These are phyloP conservation scores for Notarius quadriscutis DNA, from an alignment of 2,113 vertebrate species.

Conservation along the genomic window DNA sequence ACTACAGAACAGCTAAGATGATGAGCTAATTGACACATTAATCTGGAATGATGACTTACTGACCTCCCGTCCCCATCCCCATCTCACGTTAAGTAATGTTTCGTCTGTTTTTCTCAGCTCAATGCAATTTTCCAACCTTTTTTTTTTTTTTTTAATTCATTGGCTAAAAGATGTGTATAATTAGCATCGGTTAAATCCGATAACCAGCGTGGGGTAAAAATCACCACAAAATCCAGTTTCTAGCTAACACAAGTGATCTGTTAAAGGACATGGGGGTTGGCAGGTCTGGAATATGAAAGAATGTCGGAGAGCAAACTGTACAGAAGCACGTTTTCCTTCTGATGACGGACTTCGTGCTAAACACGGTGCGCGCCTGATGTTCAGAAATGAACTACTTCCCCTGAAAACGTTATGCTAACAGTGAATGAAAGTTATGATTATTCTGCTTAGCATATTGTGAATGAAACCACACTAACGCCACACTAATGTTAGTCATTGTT, in stretches of 20 bases:
- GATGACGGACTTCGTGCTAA: neutral
- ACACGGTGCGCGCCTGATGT: neutral
- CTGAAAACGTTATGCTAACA: neutral
- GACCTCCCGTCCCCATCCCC: neutral
- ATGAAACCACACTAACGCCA: neutral
- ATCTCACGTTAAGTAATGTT: neutral
- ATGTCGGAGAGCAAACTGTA: neutral
- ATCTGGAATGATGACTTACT: neutral
- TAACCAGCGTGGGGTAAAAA: too few relatives aligned
- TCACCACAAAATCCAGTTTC: neutral
- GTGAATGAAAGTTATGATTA: neutral
- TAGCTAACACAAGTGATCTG: neutral
- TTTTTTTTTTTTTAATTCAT: neutral
- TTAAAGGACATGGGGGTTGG: neutral
- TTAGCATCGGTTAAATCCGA: neutral
- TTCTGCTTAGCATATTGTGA: neutral
- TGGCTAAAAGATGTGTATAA: neutral
- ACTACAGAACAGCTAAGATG: neutral
- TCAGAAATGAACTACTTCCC: neutral
- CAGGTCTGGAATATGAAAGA: neutral
- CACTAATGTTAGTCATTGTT: neutral
- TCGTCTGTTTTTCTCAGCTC: neutral
- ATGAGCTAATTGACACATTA: neutral
- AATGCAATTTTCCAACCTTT: neutral
- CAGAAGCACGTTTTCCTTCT: neutral